Base-by-base conservation (phyloP, 2,888 invertebrate genomes). In the Drosophila nigricruria region DNA sequence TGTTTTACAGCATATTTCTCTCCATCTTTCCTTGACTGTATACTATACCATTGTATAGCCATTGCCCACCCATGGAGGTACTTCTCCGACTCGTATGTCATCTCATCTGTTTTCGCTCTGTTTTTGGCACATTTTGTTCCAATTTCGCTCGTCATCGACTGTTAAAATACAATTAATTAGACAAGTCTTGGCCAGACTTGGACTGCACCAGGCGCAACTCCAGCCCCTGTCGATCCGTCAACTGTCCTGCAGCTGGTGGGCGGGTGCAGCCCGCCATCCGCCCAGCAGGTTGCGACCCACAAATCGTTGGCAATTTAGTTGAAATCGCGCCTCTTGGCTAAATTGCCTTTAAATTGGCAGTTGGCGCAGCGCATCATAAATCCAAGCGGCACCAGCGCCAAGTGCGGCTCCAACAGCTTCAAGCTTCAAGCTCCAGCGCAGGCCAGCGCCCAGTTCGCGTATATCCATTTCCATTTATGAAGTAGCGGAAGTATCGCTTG, bases 331-430 rank as follows among this genome's bases (percentile, higher is more conserved):
- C 91, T 91, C 77, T 87, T 82, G 90, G 90, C 90, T 83, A 90
- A 91, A 91, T 91, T 84, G 90, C 82, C 80, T 91, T 91, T 91
- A 91, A 91, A 91, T 91, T 91, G 91, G 82, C 83, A 88, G 90
- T 91, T 90, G 82, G 87, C 79, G 75, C 80, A 73, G 74, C 70
- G 86, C 59, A 71, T 70, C 74, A 82, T 83, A 81, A 81, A 82
- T 81, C 77, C 82, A 77, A 74, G 53, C 73, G 71, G 72, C 72
- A 77, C 69, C 79, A 72, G 45, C 50, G 25, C 50, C 56, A 45
- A 62, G 68, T 73, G 57, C 60, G 49, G 57, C 52, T 42, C 42
- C 38, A 49, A 32, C 27, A 40, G 49, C 56, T 25, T 10, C 65
- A 66, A 40, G 49, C 56, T 25, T 10, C 65, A 66, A 36, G 53